These are phyloP conservation scores for Heliocidaris tuberculata DNA, from an alignment of 35 echinoderm and acorn worm species.

Conservation along the genomic window DNA sequence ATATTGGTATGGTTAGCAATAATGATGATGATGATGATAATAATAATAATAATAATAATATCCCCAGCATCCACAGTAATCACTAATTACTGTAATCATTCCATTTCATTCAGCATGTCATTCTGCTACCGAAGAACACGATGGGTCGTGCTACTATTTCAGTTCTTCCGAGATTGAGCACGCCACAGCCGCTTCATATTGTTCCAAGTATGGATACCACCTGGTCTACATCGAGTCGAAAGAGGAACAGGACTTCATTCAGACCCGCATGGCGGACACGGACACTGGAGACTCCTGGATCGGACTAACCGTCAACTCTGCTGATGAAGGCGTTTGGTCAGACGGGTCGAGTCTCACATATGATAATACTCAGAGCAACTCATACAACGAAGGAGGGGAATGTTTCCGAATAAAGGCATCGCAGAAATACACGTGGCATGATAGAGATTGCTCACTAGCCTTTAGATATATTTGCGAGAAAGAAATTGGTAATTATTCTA, in stretches of 20 bases:
- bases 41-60: no score
- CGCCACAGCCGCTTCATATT: background rate
- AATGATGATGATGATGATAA: no score
- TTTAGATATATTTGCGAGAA: background rate
- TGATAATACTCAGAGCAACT: background rate
- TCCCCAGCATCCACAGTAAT: no score
- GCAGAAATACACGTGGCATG: background rate
- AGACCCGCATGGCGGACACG: background rate
- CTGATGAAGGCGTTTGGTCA: background rate
- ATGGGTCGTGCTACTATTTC: background rate
- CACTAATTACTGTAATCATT: no score
- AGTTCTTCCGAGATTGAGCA: background rate
- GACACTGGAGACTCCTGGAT: background rate
- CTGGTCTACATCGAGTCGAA: background rate
- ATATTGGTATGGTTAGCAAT: no score
- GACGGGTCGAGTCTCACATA: background rate
- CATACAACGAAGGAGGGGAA: background rate
- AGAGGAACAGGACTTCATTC: conserved; percentile 9
- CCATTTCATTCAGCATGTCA: background rate
- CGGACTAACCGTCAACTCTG: background rate
- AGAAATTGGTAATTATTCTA: conserved; percentile 21
- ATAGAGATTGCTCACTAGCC: background rate
- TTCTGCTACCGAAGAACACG: background rate
- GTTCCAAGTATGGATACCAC: background rate
- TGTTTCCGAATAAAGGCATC: background rate